These are phyloP conservation scores for Sminthurinus signatus DNA, from an alignment of 1,140 invertebrate species.

Conservation along the genomic window DNA sequence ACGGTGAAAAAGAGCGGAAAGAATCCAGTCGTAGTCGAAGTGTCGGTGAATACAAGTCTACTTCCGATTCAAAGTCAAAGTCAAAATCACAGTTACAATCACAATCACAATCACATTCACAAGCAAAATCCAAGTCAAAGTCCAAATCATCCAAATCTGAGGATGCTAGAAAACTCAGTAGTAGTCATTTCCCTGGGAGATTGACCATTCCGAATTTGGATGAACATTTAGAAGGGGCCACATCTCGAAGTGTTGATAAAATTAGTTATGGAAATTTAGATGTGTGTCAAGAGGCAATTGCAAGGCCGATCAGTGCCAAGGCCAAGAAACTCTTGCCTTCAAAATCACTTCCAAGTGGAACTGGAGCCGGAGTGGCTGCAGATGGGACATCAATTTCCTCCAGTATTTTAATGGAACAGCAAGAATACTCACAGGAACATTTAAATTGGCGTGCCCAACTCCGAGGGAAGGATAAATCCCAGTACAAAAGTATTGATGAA, in stretches of 20 bases:
- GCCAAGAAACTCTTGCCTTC: constrained; percentile 20
- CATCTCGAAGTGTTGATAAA: constrained; percentile 7
- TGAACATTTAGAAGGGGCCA: not conserved
- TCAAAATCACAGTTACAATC: too few relatives aligned
- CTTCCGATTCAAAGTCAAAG: too few relatives aligned
- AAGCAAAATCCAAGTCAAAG: too few relatives aligned
- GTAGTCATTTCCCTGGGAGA: constrained; percentile 5
- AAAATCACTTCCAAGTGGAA: not conserved
- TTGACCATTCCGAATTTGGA: not conserved
- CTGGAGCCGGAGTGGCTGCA: not conserved
- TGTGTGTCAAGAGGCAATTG: constrained; percentile 23
- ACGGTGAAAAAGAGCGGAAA: not conserved
- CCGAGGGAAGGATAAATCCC: not conserved
- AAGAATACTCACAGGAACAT: too few relatives aligned
- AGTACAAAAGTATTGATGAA: not conserved
- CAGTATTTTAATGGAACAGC: not conserved
- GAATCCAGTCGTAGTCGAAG: not conserved
- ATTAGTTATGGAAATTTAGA: constrained; percentile 35
- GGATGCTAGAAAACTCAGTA: too few relatives aligned
- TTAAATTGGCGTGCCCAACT: not conserved
- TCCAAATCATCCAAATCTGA: too few relatives aligned
- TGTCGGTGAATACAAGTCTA: not conserved
- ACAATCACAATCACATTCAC: too few relatives aligned
- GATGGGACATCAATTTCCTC: not conserved
- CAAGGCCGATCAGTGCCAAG: constrained; percentile 25